phyloP scores from a whole-genome alignment of 92 coral and sea anemone genomes.

The Galaxea fascicularis region DNA sequence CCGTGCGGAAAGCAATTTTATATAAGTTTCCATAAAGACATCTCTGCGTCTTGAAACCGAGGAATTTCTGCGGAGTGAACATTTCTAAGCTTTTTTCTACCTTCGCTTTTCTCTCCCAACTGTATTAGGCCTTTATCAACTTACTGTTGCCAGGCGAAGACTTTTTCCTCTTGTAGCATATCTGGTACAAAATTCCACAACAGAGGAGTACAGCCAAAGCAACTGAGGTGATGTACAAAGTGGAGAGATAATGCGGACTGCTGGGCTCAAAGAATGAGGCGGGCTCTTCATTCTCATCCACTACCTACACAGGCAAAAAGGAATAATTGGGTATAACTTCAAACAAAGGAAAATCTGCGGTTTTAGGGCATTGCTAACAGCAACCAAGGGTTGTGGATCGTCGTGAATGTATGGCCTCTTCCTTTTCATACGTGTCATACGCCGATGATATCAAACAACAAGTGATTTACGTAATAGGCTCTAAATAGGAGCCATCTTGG shows the following conservation, averaged over 20 bases:
- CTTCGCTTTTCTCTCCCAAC: neutral
- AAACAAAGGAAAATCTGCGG: neutral
- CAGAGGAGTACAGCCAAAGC: constrained; percentile 9
- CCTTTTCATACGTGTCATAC: too few species aligned
- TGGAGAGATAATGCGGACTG: constrained; percentile 28
- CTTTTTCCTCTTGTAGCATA: constrained; percentile 8
- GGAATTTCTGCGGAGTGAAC: too few species aligned
- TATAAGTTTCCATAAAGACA: too few species aligned
- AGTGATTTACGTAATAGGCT: too few species aligned
- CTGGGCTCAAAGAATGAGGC: constrained; percentile 40
- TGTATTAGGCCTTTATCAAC: neutral
- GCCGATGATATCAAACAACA: too few species aligned
- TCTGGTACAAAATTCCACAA: constrained; percentile 38
- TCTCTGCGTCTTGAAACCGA: neutral
- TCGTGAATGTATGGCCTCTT: too few species aligned
- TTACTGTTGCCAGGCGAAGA: constrained; percentile 12
- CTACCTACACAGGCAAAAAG: neutral
- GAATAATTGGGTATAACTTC: neutral
- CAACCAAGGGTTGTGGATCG: too few species aligned
- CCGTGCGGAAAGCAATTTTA: too few species aligned
- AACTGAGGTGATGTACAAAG: neutral
- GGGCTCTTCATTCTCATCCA: neutral
- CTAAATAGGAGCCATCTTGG: too few species aligned
- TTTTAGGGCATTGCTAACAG: neutral
- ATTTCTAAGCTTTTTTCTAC: neutral